Conservation (phyloP, 2,113 vertebrate genomes). For the Campylomormyrus tamandua region DNA sequence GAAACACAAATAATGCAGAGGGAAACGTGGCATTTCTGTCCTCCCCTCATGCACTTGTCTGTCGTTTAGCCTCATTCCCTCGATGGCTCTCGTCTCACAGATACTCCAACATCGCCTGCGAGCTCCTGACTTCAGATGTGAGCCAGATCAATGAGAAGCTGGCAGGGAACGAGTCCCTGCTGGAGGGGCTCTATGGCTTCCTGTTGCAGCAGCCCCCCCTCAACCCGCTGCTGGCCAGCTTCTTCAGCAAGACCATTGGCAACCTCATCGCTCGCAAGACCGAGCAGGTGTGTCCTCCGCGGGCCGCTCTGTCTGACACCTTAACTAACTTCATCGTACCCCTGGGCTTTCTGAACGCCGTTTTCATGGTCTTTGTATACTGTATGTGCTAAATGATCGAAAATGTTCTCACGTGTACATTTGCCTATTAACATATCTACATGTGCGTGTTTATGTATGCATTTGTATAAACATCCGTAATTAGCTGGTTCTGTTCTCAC, state of each 20-base stretch:
- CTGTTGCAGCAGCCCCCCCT: constrained; percentile 81
- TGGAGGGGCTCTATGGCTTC: constrained; percentile 82
- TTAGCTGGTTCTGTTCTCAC: neutral
- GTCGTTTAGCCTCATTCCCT: neutral
- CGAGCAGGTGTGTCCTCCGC: constrained; percentile 68
- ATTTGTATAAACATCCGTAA: neutral
- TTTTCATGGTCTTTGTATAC: neutral
- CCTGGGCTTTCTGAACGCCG: neutral
- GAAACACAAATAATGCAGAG: too few species aligned
- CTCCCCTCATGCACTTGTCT: neutral
- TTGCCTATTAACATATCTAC: neutral
- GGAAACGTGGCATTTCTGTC: neutral
- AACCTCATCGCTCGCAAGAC: constrained; percentile 92
- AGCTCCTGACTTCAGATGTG: constrained; percentile 91
- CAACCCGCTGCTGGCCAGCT: constrained; percentile 92
- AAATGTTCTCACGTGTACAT: neutral
- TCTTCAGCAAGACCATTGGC: constrained; percentile 96
- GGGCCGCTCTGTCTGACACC: neutral
- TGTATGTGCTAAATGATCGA: neutral
- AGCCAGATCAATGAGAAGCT: constrained; percentile 87
- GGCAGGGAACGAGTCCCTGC: constrained; percentile 76
- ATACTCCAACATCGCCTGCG: constrained; percentile 89
- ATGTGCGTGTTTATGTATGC: neutral
- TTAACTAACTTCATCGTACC: neutral
- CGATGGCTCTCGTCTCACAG: constrained; percentile 43